phyloP scores from a whole-genome alignment of 2,888 invertebrate species.

The Rambutsinella grinnellia region DNA sequence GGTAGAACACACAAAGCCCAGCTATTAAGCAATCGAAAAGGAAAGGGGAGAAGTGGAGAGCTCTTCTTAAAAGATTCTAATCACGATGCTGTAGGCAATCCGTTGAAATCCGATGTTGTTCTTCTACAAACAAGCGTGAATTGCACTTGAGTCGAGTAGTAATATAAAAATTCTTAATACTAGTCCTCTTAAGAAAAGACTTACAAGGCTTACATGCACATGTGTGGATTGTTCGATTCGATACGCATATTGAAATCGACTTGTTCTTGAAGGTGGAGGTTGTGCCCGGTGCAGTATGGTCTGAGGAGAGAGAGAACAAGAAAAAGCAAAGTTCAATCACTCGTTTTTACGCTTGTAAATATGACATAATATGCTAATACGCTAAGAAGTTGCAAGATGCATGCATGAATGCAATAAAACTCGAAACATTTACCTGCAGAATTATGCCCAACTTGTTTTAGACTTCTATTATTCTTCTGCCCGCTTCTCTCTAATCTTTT shows the following conservation, averaged over 20 bases:
- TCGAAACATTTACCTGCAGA: background rate
- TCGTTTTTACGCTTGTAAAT: conserved; percentile 41
- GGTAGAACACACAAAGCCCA: background rate
- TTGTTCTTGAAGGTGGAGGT: background rate
- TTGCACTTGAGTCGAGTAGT: conserved; percentile 39
- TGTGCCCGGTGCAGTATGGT: conserved; percentile 34
- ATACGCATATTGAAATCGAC: conserved; percentile 17
- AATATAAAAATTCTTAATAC: conserved; percentile 6
- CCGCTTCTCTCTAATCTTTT: too few relatives aligned
- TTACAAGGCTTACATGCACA: conserved; percentile 3
- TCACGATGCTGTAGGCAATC: conserved; percentile 54
- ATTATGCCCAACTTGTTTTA: conserved; percentile 25
- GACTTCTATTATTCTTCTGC: background rate
- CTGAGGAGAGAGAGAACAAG: background rate
- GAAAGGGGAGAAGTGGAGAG: conserved; percentile 22
- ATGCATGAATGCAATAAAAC: conserved; percentile 30
- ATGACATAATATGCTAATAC: conserved; percentile 48
- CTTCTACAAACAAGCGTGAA: conserved; percentile 52
- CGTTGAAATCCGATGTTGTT: conserved; percentile 39
- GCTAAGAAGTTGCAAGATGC: background rate
- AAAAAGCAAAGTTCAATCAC: conserved; percentile 48
- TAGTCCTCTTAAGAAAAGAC: background rate
- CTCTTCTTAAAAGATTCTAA: conserved; percentile 52
- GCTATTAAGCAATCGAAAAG: conserved; percentile 1
- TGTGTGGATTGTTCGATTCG: background rate